Evolutionary conservation across 2,888 invertebrate genomes (phyloP).

Genomic region (Tortricodes alternella): DNA sequence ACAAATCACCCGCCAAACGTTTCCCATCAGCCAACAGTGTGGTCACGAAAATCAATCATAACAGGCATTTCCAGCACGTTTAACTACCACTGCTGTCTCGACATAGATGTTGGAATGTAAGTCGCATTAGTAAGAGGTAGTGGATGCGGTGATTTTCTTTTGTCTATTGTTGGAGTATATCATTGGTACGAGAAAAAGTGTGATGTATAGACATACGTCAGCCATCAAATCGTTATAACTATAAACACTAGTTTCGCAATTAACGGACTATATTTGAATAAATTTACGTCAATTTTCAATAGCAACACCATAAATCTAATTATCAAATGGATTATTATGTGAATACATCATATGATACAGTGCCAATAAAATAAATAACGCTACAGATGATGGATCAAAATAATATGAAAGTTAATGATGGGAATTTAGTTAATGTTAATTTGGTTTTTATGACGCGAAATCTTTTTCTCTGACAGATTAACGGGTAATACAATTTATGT

Average conservation of each 20-base stretch:
- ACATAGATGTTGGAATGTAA: slow-evolving; percentile 32
- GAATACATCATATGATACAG: slow-evolving; percentile 56
- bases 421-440: slow-evolving; percentile 39
- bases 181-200: slow-evolving; percentile 45
- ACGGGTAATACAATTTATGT: slow-evolving; percentile 8
- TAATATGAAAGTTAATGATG: slow-evolving; percentile 58
- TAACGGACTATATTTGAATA: slow-evolving; percentile 74
- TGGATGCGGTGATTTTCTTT: not conserved
- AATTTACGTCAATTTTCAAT: slow-evolving; percentile 73
- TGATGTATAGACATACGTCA: slow-evolving; percentile 70
- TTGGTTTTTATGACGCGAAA: slow-evolving; percentile 35
- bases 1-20: slow-evolving; percentile 71
- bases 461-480: slow-evolving; percentile 27
- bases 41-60: slow-evolving; percentile 76
- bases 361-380: slow-evolving; percentile 60
- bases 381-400: slow-evolving; percentile 46
- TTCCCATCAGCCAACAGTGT: slow-evolving; percentile 73
- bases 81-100: slow-evolving; percentile 57
- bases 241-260: slow-evolving; percentile 73
- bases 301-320: slow-evolving; percentile 68
- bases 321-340: slow-evolving; percentile 62
- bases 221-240: slow-evolving; percentile 64
- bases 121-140: not conserved
- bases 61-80: slow-evolving; percentile 44
- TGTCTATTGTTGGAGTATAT: slow-evolving; percentile 36